Conservation (phyloP, 2,888 invertebrate species). For the Eupsilia transversa region DNA sequence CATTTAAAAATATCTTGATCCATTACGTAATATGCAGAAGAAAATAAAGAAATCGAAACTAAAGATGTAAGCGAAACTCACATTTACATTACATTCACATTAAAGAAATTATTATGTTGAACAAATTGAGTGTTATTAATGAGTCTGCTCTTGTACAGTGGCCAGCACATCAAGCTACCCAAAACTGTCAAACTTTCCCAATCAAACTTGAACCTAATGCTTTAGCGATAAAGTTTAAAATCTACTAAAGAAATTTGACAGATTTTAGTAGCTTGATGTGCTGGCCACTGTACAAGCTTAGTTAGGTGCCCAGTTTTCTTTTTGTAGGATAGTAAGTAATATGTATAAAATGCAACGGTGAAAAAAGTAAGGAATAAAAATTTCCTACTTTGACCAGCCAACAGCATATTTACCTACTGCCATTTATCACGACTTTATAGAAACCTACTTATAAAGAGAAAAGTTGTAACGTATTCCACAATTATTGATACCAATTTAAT, state of each 20-base stretch:
- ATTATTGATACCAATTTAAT: conserved; percentile 43
- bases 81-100: conserved; percentile 8
- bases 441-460: conserved; percentile 12
- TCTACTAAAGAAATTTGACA: too few relatives aligned
- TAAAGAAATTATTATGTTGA: not conserved
- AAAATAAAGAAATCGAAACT: not conserved
- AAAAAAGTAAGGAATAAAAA: conserved; percentile 29
- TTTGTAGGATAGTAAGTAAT: not conserved
- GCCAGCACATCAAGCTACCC: too few relatives aligned
- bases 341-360: conserved; percentile 1
- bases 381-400: not conserved
- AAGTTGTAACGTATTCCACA: conserved; percentile 4
- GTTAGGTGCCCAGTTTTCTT: conserved; percentile 4
- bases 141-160: not conserved
- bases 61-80: not conserved
- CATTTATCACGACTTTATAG: conserved; percentile 15
- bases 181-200: too few relatives aligned
- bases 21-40: not conserved
- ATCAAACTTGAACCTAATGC: too few relatives aligned
- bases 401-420: not conserved
- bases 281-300: conserved; percentile 21
- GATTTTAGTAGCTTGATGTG: too few relatives aligned
- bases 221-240: too few relatives aligned
- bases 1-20: not conserved
- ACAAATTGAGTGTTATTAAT: conserved; percentile 11